A percentile compares a stretch with the other conserved stretches of the same genome.
These are phyloP conservation scores for Steromphala cineraria DNA, from an alignment of 2,888 invertebrate genomes.

Conservation along the genomic window DNA sequence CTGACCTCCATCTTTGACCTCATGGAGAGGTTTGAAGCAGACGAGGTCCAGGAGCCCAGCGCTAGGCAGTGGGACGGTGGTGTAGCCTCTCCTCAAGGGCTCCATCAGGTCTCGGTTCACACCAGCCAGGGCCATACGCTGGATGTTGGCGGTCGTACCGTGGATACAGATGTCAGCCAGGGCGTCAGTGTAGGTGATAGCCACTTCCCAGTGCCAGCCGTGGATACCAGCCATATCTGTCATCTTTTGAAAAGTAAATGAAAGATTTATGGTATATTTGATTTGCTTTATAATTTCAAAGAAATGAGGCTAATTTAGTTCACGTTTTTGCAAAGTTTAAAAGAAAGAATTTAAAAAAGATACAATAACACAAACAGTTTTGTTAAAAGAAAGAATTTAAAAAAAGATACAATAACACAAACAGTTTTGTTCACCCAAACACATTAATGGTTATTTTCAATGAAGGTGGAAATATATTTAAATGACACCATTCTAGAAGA, in stretches of 20 bases:
- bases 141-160: constrained; percentile 67
- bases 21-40: constrained; percentile 61
- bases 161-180: constrained; percentile 70
- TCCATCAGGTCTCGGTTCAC: constrained; percentile 52
- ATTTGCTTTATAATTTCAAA: too few species aligned
- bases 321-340: too few species aligned
- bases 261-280: too few species aligned
- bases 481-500: too few species aligned
- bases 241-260: constrained; percentile 32
- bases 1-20: constrained; percentile 64
- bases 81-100: constrained; percentile 48
- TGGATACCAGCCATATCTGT: constrained; percentile 64
- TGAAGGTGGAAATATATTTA: too few species aligned
- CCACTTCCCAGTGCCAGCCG: constrained; percentile 75
- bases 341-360: too few species aligned
- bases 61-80: constrained; percentile 59
- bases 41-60: constrained; percentile 69
- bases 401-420: too few species aligned
- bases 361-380: too few species aligned
- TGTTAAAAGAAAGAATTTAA: too few species aligned
- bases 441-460: too few species aligned
- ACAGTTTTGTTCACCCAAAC: too few species aligned
- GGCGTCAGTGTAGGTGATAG: constrained; percentile 68
- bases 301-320: too few species aligned
- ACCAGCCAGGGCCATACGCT: constrained; percentile 72